Evolutionary conservation across 2,888 invertebrate species (phyloP).

Genomic region (Synanthedon formicaeformis): DNA sequence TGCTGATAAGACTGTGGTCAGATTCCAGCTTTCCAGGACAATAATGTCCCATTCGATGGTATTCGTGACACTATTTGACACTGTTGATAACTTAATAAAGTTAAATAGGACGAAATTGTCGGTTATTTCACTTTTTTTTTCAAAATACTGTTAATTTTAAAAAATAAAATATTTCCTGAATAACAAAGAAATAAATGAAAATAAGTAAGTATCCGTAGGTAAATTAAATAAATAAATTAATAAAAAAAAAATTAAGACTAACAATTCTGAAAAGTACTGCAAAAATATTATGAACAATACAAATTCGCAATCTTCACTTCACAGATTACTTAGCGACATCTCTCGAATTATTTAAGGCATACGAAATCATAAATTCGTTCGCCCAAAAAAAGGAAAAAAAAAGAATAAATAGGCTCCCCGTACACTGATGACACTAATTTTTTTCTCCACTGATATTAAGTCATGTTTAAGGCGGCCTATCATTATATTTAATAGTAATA

Average conservation of each 20-base stretch:
- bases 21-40: no score
- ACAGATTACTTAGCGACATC: constrained; percentile 10
- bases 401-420: constrained; percentile 20
- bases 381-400: constrained; percentile 11
- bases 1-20: no score
- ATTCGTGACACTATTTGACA: no score
- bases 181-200: no score
- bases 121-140: no score
- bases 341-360: constrained; percentile 15
- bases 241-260: neutral
- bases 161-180: no score
- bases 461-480: constrained; percentile 69
- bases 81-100: no score
- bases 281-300: constrained; percentile 16
- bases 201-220: no score
- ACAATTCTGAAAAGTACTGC: neutral
- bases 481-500: constrained; percentile 71
- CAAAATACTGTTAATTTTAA: no score
- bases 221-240: no score
- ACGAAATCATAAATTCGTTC: constrained; percentile 23
- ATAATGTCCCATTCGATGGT: no score
- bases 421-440: constrained; percentile 61
- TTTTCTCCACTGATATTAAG: constrained; percentile 69
- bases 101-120: no score
- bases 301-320: constrained; percentile 24